Evolutionary conservation across 2,113 vertebrate genomes (phyloP).

Genomic region (Egretta garzetta): DNA sequence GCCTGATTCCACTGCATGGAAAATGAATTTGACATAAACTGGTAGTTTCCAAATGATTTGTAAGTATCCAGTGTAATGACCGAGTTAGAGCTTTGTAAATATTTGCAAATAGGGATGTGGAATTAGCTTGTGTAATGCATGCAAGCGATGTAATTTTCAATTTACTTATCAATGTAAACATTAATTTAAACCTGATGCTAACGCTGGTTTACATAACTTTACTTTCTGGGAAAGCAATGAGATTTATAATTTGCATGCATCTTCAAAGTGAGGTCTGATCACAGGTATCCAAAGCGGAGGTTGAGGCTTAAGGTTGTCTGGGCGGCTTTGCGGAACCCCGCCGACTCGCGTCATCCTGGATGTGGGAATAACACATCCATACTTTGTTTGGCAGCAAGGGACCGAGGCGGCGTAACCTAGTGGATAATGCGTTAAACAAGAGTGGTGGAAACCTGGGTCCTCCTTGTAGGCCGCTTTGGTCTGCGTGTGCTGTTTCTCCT

Average conservation of each 20-base stretch:
- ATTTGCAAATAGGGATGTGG: constrained; percentile 36
- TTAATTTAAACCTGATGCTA: constrained; percentile 12
- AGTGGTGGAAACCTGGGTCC: not conserved
- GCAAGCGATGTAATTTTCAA: constrained; percentile 36
- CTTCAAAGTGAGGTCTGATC: not conserved
- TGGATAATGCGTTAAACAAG: not conserved
- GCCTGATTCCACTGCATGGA: not conserved
- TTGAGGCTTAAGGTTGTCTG: not conserved
- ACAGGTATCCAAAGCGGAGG: not conserved
- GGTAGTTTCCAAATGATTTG: constrained; percentile 24
- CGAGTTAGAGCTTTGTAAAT: constrained; percentile 44
- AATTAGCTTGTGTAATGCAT: constrained; percentile 13
- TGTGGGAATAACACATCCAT: not conserved
- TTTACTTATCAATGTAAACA: constrained; percentile 53
- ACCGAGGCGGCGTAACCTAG: accelerated
- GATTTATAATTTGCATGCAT: not conserved
- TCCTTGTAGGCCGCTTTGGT: not conserved
- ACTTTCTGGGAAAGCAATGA: not conserved
- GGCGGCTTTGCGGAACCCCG: not conserved
- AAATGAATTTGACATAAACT: not conserved
- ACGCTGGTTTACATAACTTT: not conserved
- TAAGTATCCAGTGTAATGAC: constrained; percentile 38
- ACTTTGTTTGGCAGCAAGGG: accelerated
- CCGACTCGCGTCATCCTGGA: accelerated
- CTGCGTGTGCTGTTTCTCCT: not conserved